Evolutionary conservation across 2,888 invertebrate species (phyloP).

Genomic region (Polymixis lichenea): DNA sequence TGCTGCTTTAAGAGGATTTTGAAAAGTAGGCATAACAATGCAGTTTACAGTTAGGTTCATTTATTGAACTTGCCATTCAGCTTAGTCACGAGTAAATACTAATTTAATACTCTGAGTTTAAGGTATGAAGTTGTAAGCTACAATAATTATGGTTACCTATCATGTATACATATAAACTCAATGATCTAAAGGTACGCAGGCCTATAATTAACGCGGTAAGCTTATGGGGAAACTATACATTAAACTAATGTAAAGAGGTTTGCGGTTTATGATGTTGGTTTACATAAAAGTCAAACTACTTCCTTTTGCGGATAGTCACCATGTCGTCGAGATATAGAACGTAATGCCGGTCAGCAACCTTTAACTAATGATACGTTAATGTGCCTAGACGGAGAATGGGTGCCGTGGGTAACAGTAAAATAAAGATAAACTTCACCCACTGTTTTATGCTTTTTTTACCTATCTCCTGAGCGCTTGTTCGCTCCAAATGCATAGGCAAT

Average conservation of each 20-base stretch:
- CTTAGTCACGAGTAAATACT: background rate
- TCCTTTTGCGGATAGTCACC: conserved; percentile 54
- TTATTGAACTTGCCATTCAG: background rate
- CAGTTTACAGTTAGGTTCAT: background rate
- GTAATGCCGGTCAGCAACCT: conserved; percentile 87
- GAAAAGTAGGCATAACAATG: background rate
- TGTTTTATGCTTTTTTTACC: conserved; percentile 85
- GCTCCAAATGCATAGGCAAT: conserved; percentile 88
- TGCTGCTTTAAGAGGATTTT: background rate
- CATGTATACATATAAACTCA: conserved; percentile 8
- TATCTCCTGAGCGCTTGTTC: conserved; percentile 85
- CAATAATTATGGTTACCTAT: conserved; percentile 3
- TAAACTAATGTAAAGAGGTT: conserved; percentile 39
- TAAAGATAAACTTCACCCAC: conserved; percentile 87
- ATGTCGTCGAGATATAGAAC: conserved; percentile 65
- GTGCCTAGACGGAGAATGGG: conserved; percentile 81
- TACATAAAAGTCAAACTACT: conserved; percentile 48
- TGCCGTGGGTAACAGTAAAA: conserved; percentile 87
- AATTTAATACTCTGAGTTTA: background rate
- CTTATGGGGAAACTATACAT: conserved; percentile 39
- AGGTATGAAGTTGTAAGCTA: background rate
- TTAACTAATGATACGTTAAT: conserved; percentile 88
- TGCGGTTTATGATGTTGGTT: conserved; percentile 38
- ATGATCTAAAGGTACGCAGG: conserved; percentile 1
- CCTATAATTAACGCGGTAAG: conserved; percentile 13